A percentile compares a stretch with the other conserved stretches of the same genome.
phyloP scores from a whole-genome alignment of 2,797 vertebrate species.

The Spatula clypeata region DNA sequence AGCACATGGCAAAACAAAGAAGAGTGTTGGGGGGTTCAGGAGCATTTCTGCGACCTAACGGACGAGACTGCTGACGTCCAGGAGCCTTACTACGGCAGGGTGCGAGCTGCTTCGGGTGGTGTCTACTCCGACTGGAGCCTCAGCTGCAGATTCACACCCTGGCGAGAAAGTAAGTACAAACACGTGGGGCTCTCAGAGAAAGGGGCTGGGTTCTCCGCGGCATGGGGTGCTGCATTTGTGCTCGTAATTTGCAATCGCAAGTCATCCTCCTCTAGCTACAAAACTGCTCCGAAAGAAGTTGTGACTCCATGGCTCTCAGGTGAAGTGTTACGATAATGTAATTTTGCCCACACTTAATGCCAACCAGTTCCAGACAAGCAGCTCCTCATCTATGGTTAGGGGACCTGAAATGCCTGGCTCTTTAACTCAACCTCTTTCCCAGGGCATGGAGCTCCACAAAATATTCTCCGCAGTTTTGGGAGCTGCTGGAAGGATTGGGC shows the following conservation, averaged over 20 bases:
- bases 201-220: background rate
- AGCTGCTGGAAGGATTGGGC: background rate
- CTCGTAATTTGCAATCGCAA: background rate
- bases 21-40: slow-evolving; percentile 85
- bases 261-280: background rate
- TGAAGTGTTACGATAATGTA: background rate
- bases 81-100: slow-evolving; percentile 91
- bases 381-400: background rate
- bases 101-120: slow-evolving; percentile 68
- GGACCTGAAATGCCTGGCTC: background rate
- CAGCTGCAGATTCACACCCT: slow-evolving; percentile 89
- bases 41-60: slow-evolving; percentile 89
- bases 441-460: background rate
- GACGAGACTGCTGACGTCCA: slow-evolving; percentile 83
- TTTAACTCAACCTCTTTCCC: background rate
- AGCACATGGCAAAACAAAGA: slow-evolving; percentile 84
- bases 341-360: background rate
- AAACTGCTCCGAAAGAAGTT: background rate
- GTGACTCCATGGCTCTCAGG: background rate
- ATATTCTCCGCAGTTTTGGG: background rate
- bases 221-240: background rate
- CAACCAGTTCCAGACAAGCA: background rate
- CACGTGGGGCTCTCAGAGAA: background rate
- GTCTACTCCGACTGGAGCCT: slow-evolving; percentile 85
- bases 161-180: slow-evolving; percentile 89